phyloP scores from a whole-genome alignment of 2,888 invertebrate genomes.

The Nemurella pictetii region DNA sequence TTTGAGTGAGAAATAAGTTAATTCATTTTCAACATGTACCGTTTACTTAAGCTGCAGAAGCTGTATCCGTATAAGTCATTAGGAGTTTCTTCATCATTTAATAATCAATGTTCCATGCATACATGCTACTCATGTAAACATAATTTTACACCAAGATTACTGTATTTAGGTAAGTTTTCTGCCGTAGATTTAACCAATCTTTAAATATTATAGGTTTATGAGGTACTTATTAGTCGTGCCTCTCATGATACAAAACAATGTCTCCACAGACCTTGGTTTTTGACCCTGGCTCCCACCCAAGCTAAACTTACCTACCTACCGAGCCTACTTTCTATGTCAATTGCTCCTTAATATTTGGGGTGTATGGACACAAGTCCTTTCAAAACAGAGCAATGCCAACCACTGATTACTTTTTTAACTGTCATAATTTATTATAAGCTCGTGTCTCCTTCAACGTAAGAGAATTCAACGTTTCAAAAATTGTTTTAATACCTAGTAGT shows the following conservation, averaged over 20 bases:
- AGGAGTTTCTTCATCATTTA: constrained; percentile 44
- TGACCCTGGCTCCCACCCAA: not conserved
- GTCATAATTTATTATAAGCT: no score
- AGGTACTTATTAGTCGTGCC: no score
- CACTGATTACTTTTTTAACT: no score
- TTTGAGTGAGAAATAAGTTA: not conserved
- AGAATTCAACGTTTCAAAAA: no score
- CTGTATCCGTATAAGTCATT: constrained; percentile 45
- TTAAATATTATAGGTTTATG: no score
- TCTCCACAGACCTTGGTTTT: not conserved
- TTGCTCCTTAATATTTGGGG: not conserved
- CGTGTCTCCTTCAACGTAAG: no score
- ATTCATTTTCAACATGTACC: constrained; percentile 49
- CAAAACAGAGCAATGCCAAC: no score
- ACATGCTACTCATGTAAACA: constrained; percentile 50
- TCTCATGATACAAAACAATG: no score
- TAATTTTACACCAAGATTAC: constrained; percentile 32
- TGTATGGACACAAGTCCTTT: no score
- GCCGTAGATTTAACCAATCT: no score
- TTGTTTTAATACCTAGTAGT: no score
- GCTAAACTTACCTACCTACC: no score
- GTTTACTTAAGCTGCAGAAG: constrained; percentile 47
- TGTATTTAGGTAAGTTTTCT: constrained; percentile 18
- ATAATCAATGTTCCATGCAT: constrained; percentile 38
- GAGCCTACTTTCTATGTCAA: not conserved